These are phyloP conservation scores for Trissolcus basalis DNA, from an alignment of 1,140 invertebrate species.

Conservation along the genomic window DNA sequence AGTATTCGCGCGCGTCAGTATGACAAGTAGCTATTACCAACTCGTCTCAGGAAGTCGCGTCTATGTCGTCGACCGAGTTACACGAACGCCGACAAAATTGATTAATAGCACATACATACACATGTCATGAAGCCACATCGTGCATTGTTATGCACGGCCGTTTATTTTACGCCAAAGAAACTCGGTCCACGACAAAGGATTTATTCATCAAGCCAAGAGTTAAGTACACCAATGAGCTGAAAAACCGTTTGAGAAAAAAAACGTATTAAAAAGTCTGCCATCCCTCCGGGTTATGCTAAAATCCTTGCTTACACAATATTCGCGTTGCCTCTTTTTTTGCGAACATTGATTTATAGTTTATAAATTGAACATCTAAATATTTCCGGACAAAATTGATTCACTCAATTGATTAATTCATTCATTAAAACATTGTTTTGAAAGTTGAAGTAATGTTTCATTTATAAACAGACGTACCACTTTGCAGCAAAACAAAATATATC, in stretches of 20 bases:
- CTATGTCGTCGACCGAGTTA: slow-evolving; percentile 53
- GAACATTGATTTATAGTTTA: too few species aligned
- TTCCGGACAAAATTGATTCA: too few species aligned
- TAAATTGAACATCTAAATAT: too few species aligned
- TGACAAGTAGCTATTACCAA: slow-evolving; percentile 59
- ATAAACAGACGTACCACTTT: too few species aligned
- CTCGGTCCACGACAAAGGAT: slow-evolving; percentile 17
- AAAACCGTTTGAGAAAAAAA: neutral
- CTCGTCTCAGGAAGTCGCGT: slow-evolving; percentile 54
- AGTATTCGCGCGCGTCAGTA: slow-evolving; percentile 58
- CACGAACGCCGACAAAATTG: slow-evolving; percentile 51
- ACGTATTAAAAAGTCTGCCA: too few species aligned
- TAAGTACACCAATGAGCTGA: slow-evolving; percentile 12
- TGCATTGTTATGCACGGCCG: slow-evolving; percentile 16
- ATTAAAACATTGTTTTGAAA: too few species aligned
- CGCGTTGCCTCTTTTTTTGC: too few species aligned
- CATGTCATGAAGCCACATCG: neutral
- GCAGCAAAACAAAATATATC: too few species aligned
- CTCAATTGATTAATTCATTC: too few species aligned
- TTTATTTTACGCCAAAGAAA: slow-evolving; percentile 29
- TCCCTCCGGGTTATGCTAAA: too few species aligned
- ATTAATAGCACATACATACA: slow-evolving; percentile 39
- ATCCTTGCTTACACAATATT: too few species aligned
- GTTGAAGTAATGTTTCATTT: too few species aligned
- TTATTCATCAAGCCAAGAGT: slow-evolving; percentile 31